Conservation (phyloP, 2,888 invertebrate species). For the Hyles lineata region DNA sequence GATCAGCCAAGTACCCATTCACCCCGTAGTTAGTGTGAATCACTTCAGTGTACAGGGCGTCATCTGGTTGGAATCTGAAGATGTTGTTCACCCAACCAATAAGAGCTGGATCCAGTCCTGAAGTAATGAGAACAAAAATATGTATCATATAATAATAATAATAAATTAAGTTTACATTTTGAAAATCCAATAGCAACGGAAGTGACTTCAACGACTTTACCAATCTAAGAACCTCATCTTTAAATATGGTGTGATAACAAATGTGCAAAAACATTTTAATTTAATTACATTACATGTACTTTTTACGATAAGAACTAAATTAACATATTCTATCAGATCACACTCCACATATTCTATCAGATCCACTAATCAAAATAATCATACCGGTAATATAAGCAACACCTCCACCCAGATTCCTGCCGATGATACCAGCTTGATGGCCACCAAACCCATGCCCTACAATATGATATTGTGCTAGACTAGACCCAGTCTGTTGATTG, state of each 20-base stretch:
- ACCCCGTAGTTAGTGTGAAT: constrained; percentile 69
- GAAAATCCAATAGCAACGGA: not conserved
- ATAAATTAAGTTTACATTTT: not conserved
- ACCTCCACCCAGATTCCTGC: constrained; percentile 58
- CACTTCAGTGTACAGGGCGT: constrained; percentile 67
- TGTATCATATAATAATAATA: not conserved
- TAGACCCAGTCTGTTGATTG: constrained; percentile 52
- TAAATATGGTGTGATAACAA: too few species aligned
- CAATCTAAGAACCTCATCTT: too few species aligned
- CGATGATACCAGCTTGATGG: constrained; percentile 67
- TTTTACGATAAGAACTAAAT: too few species aligned
- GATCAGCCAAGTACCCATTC: constrained; percentile 59
- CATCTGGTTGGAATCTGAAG: constrained; percentile 58
- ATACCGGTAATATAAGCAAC: constrained; percentile 67
- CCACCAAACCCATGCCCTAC: constrained; percentile 69
- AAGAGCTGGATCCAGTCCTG: constrained; percentile 65
- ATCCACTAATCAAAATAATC: not conserved
- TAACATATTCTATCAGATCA: too few species aligned
- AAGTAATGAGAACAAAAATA: constrained; percentile 30
- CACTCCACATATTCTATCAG: too few species aligned
- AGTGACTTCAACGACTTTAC: too few species aligned
- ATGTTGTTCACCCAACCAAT: constrained; percentile 67
- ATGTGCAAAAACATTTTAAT: too few species aligned
- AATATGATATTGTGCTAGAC: constrained; percentile 59
- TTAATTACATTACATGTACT: too few species aligned